Base-by-base conservation (phyloP, 2,113 vertebrate genomes). In the Gymnocephalus cernua region DNA sequence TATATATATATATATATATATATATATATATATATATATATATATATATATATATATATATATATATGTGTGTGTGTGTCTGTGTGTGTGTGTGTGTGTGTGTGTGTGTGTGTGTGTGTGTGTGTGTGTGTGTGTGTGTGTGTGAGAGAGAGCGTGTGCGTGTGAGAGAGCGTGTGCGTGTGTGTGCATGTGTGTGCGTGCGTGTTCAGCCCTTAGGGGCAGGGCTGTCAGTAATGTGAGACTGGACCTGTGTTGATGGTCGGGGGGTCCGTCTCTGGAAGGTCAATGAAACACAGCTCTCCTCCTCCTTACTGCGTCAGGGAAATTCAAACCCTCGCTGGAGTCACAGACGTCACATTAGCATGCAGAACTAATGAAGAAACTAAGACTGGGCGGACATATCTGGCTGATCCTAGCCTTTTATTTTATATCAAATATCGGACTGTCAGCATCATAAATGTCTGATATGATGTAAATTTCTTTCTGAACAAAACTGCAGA, bases 291-390 rank as follows among this genome's bases (percentile, higher is more conserved):
- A 53, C 23, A 4, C 73, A 19, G 56, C 51, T 54, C 80, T 74
- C 59, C 57, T 82, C 62, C 38, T 83, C 74, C 51, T 85, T 50
- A n/a, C 83, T 63, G 82, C 4, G 63, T 88, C 88, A 86, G 88
- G 47, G 88, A 86, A 92, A 92, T 83, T 76, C 44, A 73, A 78
- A 84, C 58, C 85, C 77, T 74, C 4, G 2, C 58, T 10, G 47
- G 41, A 83, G 32, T 54, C 64, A 53, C 41, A 54, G 67, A 66
- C 64, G 35, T 56, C 74, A 73, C 70, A 54, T 71, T 65, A 51
- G 71, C 63, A 44, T 2, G 4, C 0, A 21, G 38, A 57, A 83
- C 35, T 41, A 41, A 41, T 41, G 38, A 41, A 41, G 38, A 78
- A 54, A 67, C 25, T 3, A 1, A 54, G 32, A 6, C 35, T 0